These are phyloP conservation scores for Cataglyphis livida DNA, from an alignment of 2,888 invertebrate genomes.

Conservation along the genomic window DNA sequence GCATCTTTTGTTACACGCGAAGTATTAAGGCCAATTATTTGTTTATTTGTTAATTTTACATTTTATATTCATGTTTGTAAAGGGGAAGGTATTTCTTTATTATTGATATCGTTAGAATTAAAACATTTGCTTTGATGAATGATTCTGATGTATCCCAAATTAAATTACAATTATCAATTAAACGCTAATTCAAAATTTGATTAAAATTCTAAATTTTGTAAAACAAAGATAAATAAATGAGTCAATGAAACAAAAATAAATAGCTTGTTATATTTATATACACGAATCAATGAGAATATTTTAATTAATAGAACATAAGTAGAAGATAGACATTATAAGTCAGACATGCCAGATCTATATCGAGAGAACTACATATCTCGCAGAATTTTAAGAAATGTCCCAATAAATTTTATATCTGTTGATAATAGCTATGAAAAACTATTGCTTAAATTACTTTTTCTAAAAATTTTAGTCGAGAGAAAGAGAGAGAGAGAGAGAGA, in stretches of 20 bases:
- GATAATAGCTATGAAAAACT: background rate
- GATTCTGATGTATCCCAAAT: background rate
- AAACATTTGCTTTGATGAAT: no score
- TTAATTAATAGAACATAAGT: background rate
- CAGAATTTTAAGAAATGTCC: background rate
- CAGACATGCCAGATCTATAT: background rate
- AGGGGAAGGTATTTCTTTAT: background rate
- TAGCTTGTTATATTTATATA: background rate
- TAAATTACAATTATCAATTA: background rate
- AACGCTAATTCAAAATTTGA: background rate
- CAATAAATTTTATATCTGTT: background rate
- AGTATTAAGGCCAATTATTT: background rate
- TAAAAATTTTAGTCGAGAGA: no score
- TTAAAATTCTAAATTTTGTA: background rate
- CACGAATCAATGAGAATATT: background rate
- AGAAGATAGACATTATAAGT: slow-evolving; percentile 1
- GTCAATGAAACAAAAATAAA: background rate
- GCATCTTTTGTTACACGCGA: background rate
- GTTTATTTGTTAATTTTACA: background rate
- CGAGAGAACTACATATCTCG: background rate
- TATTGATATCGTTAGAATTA: background rate
- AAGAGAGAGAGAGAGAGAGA: no score
- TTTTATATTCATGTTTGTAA: background rate
- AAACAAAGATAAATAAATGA: background rate
- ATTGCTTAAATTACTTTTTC: background rate